Evolutionary conservation across 2,888 invertebrate genomes (phyloP).

Genomic region (Mystacides longicornis): DNA sequence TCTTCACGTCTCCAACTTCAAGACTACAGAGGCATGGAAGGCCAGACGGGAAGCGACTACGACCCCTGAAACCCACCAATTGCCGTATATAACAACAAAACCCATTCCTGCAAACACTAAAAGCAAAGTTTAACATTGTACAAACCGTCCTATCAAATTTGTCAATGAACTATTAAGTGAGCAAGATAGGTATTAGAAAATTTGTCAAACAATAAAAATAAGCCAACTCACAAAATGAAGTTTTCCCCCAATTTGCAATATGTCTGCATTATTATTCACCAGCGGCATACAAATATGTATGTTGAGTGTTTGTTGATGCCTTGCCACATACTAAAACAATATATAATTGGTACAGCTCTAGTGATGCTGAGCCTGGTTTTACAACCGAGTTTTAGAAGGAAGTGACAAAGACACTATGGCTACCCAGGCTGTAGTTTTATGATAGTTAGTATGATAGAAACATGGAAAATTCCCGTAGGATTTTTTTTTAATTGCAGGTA

Average conservation of each 20-base stretch:
- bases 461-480: neutral
- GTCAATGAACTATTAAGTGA: neutral
- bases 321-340: slow-evolving; percentile 27
- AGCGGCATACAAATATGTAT: slow-evolving; percentile 27
- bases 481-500: neutral
- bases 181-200: neutral
- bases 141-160: neutral
- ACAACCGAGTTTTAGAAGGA: slow-evolving; percentile 21
- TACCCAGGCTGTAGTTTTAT: slow-evolving; percentile 19
- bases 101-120: neutral
- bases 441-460: neutral
- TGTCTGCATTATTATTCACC: slow-evolving; percentile 27
- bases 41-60: too few relatives aligned
- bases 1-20: too few relatives aligned
- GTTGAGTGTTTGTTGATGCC: slow-evolving; percentile 23
- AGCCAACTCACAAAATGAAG: too few relatives aligned
- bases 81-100: too few relatives aligned
- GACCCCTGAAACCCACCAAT: too few relatives aligned
- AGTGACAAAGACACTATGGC: slow-evolving; percentile 23
- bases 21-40: too few relatives aligned
- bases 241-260: too few relatives aligned
- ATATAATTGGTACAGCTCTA: slow-evolving; percentile 24
- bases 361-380: slow-evolving; percentile 28
- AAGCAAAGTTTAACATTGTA: neutral
- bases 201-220: neutral